Percentiles rank a stretch among this genome's conserved stretches.
Conservation (phyloP, 2,888 invertebrate species). For the Acrobasis repandana region DNA sequence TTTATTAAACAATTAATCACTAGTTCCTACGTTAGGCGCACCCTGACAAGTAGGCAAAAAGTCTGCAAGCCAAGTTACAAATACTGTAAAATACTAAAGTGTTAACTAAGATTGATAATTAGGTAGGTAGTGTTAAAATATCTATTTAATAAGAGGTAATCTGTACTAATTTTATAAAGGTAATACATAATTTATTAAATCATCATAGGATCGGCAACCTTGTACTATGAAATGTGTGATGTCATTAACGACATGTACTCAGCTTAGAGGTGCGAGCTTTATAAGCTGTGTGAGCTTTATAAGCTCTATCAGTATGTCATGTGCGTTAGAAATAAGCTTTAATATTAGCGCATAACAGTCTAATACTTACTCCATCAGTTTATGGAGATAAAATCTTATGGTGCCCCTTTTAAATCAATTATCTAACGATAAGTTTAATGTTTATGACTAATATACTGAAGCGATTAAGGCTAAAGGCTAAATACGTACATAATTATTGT, state of each 20-base stretch:
- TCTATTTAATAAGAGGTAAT: too few species aligned
- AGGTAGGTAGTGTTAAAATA: too few species aligned
- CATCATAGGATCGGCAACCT: background rate
- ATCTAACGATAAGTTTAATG: background rate
- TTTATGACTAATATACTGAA: background rate
- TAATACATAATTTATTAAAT: background rate
- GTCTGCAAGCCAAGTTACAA: too few species aligned
- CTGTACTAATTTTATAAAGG: too few species aligned
- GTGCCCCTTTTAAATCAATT: background rate
- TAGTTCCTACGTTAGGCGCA: too few species aligned
- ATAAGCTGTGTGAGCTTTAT: background rate
- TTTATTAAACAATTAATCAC: too few species aligned
- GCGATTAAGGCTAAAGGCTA: constrained; percentile 1
- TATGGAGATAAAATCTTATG: background rate
- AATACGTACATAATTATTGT: background rate
- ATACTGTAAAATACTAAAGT: too few species aligned
- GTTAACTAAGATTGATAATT: too few species aligned
- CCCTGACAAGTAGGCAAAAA: too few species aligned
- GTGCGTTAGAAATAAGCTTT: background rate
- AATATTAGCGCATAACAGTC: background rate
- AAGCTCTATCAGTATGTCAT: background rate
- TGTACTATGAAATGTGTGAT: background rate
- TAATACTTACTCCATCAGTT: background rate
- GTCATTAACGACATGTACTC: background rate
- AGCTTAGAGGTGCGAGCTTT: background rate